Evolutionary conservation across 2,113 vertebrate species (phyloP).

Genomic region (Eonycteris spelaea): DNA sequence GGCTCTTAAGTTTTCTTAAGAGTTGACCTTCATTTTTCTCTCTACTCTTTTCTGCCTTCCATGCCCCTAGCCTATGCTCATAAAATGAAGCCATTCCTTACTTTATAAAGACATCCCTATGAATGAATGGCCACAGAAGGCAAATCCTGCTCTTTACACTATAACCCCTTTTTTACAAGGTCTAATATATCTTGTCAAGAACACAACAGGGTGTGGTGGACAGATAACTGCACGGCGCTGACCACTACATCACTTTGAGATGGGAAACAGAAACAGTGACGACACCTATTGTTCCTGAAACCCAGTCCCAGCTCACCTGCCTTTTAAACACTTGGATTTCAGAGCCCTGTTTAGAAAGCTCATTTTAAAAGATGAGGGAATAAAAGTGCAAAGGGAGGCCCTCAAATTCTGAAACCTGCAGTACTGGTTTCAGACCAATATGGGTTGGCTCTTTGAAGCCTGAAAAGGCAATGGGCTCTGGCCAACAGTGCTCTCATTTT

Average conservation of each 20-base stretch:
- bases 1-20: slow-evolving; percentile 20
- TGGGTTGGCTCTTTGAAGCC: slow-evolving; percentile 75
- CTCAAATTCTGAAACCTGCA: slow-evolving; percentile 72
- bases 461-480: slow-evolving; percentile 59
- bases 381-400: slow-evolving; percentile 53
- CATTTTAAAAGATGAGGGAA: slow-evolving; percentile 63
- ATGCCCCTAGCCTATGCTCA: neutral
- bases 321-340: slow-evolving; percentile 57
- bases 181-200: slow-evolving; percentile 56
- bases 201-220: slow-evolving; percentile 48
- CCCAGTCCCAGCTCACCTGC: slow-evolving; percentile 15
- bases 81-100: slow-evolving; percentile 38
- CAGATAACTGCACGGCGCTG: slow-evolving; percentile 49
- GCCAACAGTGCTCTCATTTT: slow-evolving; percentile 56
- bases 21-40: slow-evolving; percentile 26
- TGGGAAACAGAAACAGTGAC: slow-evolving; percentile 51
- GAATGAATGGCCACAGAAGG: slow-evolving; percentile 35
- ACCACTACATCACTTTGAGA: slow-evolving; percentile 29
- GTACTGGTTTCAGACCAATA: slow-evolving; percentile 74
- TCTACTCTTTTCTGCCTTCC: neutral
- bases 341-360: slow-evolving; percentile 43
- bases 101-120: slow-evolving; percentile 35
- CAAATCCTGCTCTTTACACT: slow-evolving; percentile 37
- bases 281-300: slow-evolving; percentile 62
- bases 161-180: slow-evolving; percentile 20